Evolutionary conservation across 2,113 vertebrate species (phyloP).

Genomic region (Sphyrna mokarran): DNA sequence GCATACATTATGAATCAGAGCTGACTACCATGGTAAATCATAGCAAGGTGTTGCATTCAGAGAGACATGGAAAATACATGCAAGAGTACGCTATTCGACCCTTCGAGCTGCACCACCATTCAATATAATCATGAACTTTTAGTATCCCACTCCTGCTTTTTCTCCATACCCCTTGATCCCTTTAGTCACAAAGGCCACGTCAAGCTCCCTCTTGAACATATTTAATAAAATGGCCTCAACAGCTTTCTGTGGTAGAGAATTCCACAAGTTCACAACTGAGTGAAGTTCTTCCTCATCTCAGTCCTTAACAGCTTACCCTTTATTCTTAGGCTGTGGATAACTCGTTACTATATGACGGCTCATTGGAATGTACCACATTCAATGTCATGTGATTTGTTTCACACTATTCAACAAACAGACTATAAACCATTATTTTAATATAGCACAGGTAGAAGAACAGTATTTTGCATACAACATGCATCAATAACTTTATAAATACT

Average conservation of each 20-base stretch:
- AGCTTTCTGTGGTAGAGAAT: no score
- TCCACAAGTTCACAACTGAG: no score
- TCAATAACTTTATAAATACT: not conserved
- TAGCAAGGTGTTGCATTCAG: not conserved
- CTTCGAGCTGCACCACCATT: no score
- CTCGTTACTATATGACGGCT: not conserved
- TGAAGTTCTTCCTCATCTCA: no score
- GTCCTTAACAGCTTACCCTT: no score
- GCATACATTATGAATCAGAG: not conserved
- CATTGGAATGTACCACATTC: not conserved
- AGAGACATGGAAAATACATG: not conserved
- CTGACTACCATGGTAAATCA: not conserved
- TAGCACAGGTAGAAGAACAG: not conserved
- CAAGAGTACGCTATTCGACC: no score
- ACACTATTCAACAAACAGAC: not conserved
- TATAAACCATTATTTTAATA: not conserved
- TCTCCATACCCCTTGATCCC: no score
- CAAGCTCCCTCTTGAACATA: no score
- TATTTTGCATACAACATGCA: not conserved
- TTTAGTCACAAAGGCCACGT: no score
- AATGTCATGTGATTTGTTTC: not conserved
- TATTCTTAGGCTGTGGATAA: not conserved
- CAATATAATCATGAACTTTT: no score
- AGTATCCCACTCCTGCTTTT: no score
- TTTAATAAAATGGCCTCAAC: no score